Evolutionary conservation across 2,888 invertebrate species (phyloP).

Genomic region (Brenthis daphne): DNA sequence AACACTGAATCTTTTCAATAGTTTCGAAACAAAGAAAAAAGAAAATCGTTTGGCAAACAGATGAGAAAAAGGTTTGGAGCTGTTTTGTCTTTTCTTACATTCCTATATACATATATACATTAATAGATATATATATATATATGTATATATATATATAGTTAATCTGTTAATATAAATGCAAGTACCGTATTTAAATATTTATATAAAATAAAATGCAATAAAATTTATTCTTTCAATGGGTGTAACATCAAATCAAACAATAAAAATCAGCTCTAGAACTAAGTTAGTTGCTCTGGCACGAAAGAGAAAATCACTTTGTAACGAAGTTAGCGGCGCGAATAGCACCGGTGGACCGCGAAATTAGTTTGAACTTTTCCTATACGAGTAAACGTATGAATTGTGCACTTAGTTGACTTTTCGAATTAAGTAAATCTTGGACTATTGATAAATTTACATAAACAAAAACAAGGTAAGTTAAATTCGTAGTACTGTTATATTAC

Average conservation of each 20-base stretch:
- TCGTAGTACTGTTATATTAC: neutral
- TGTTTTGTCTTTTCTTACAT: no score
- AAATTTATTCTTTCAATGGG: neutral
- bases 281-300: slow-evolving; percentile 49
- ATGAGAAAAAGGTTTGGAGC: no score
- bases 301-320: slow-evolving; percentile 77
- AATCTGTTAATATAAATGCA: no score
- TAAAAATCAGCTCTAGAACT: slow-evolving; percentile 51
- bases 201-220: neutral
- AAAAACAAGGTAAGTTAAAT: neutral
- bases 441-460: slow-evolving; percentile 17
- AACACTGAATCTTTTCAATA: no score
- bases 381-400: slow-evolving; percentile 60
- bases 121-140: no score
- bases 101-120: no score
- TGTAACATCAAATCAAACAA: slow-evolving; percentile 22
- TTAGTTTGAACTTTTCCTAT: slow-evolving; percentile 74
- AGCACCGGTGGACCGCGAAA: slow-evolving; percentile 76
- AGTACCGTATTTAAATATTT: no score
- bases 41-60: no score
- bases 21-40: no score
- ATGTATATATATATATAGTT: no score
- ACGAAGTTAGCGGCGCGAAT: slow-evolving; percentile 75
- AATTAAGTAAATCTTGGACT: slow-evolving; percentile 40
- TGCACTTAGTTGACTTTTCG: slow-evolving; percentile 58